phyloP scores from a whole-genome alignment of 2,888 invertebrate genomes.

The Neoitamus cyanurus region DNA sequence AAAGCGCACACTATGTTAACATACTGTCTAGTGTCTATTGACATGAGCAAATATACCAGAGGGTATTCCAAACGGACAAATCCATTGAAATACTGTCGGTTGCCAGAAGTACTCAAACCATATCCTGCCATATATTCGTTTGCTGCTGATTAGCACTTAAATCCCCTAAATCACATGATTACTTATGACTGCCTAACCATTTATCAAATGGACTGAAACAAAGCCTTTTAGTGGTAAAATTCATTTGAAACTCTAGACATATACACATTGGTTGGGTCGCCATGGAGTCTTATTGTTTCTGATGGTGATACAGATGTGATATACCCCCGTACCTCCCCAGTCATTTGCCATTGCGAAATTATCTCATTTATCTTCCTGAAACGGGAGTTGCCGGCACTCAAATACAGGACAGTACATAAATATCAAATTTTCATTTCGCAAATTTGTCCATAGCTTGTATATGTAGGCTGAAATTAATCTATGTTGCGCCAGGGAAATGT shows the following conservation, averaged over 20 bases:
- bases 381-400: not conserved
- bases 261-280: not conserved
- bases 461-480: not conserved
- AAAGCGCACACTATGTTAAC: too few relatives aligned
- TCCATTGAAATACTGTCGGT: not conserved
- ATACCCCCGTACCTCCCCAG: not conserved
- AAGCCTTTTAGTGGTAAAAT: not conserved
- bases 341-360: not conserved
- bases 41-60: not conserved
- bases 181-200: not conserved
- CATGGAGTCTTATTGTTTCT: not conserved
- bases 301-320: not conserved
- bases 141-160: not conserved
- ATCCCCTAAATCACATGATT: slow-evolving; percentile 1
- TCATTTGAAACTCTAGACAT: not conserved
- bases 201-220: not conserved
- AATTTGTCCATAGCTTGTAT: not conserved
- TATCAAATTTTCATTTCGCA: not conserved
- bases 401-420: not conserved
- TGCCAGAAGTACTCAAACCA: not conserved
- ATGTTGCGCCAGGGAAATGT: not conserved
- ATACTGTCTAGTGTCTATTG: not conserved
- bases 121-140: not conserved
- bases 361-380: not conserved
- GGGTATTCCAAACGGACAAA: not conserved